Evolutionary conservation across 2,797 vertebrate species (phyloP), one percentile per base, ranked within the genome.

Genomic region (Coregonus ussuriensis): DNA sequence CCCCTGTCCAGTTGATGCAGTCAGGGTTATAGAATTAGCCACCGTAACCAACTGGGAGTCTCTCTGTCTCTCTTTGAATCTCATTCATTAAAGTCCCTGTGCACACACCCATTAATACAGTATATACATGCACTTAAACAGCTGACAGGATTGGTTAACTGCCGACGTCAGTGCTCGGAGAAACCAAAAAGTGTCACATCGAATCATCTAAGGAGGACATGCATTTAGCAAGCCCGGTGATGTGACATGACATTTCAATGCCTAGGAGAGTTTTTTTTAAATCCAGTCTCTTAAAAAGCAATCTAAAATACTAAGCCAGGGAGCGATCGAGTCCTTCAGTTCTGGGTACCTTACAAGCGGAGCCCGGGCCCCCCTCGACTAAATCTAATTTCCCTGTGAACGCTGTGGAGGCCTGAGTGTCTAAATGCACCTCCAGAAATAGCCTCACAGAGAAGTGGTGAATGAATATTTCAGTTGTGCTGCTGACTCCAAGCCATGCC

Each of bases 141-240:
- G 67, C 67, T 70, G 67, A 70, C n/a, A 21, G 21, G 68, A 18
- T 51, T n/a, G 68, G 18, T 18, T 70, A 18, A n/a, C 18, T 41
- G 21, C 51, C 3, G 14, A 71, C 13, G 70, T 72, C 70, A 72
- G 51, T 14, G 6, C 29, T 25, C 51, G 15, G 9, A 31, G 47
- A 72, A 72, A 72, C 51, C 70, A 53, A 72, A 72, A 72, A 52
- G 14, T 72, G 47, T 72, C 70, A 72, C 70, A 52, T 52, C 25
- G 47, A 29, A 53, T 72, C 70, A 51, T 25, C 5, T 72, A n/a
- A 5, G n/a, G 47, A 53, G 47, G 70, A 53, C 14, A 70, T 70
- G 68, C 37, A 62, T 62, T 62, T 62, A 33, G n/a, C 16, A n/a
- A 70, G 41, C 37, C 21, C 1, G 18, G 69, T 72, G 70, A 72